Conservation (phyloP, 2,797 vertebrate species). For the Rhyacichthys aspro region DNA sequence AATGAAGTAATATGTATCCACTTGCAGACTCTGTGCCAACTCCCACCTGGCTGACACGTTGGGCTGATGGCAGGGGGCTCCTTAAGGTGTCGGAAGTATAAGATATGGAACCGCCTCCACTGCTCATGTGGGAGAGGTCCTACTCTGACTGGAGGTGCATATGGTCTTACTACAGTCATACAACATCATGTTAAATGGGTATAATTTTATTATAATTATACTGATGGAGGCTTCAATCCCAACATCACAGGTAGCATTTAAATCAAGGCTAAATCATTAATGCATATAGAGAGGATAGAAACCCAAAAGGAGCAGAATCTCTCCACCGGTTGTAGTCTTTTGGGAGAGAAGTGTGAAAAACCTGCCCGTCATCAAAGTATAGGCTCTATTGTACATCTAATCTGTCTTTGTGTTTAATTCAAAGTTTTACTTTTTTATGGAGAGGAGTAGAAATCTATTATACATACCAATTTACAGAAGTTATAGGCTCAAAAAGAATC, state of each 20-base stretch:
- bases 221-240: no score
- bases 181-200: slow-evolving; percentile 1
- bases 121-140: slow-evolving; percentile 4
- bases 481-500: no score
- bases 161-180: slow-evolving; percentile 5
- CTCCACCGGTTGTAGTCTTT: slow-evolving; percentile 43
- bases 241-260: no score
- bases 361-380: slow-evolving; percentile 50
- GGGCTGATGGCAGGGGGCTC: no score
- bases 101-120: no score
- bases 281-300: slow-evolving; percentile 7
- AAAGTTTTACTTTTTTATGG: no score
- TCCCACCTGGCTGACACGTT: slow-evolving; percentile 6
- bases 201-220: no score
- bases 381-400: slow-evolving; percentile 35
- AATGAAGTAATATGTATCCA: background rate
- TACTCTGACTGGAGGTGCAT: slow-evolving; percentile 7
- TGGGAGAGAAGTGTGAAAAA: slow-evolving; percentile 54
- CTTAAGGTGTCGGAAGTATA: no score
- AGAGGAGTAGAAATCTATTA: no score
- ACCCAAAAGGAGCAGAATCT: slow-evolving; percentile 24
- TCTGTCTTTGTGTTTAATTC: background rate
- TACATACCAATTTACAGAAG: no score
- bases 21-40: background rate
- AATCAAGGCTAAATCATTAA: no score